Evolutionary conservation across 2,113 vertebrate genomes (phyloP).

Genomic region (Irena cyanogastra): DNA sequence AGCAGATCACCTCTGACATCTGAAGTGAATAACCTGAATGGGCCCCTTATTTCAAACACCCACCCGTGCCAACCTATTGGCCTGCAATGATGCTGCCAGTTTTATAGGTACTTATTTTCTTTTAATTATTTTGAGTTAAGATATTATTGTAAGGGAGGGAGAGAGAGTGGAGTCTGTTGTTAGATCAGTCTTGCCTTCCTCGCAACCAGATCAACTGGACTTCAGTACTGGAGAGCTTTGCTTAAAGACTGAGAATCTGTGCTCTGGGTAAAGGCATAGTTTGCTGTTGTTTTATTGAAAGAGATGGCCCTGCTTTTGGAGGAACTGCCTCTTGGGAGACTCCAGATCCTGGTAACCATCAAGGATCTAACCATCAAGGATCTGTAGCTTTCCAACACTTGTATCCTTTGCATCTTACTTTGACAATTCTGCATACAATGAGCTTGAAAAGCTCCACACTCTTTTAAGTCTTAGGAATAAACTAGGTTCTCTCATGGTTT

Average conservation of each 20-base stretch:
- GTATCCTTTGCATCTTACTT: neutral
- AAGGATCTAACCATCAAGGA: neutral
- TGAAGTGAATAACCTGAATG: neutral
- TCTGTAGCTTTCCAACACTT: neutral
- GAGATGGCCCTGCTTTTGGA: neutral
- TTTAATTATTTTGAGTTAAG: conserved; percentile 19
- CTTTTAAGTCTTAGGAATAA: neutral
- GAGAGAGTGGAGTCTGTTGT: neutral
- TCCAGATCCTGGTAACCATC: neutral
- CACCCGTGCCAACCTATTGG: neutral
- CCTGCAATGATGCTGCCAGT: neutral
- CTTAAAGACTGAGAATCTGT: neutral
- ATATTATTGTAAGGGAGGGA: neutral
- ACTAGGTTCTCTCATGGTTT: neutral
- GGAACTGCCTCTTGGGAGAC: neutral
- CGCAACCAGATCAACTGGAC: neutral
- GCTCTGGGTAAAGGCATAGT: neutral
- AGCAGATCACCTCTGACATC: neutral
- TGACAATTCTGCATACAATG: neutral
- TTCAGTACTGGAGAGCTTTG: neutral
- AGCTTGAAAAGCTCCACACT: neutral
- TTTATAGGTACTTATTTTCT: neutral
- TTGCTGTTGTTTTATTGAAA: neutral
- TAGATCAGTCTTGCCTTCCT: neutral
- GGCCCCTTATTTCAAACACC: neutral